Evolutionary conservation across 2,113 vertebrate species (phyloP), one percentile per base, ranked within the genome.

Genomic region (Etia nguti): DNA sequence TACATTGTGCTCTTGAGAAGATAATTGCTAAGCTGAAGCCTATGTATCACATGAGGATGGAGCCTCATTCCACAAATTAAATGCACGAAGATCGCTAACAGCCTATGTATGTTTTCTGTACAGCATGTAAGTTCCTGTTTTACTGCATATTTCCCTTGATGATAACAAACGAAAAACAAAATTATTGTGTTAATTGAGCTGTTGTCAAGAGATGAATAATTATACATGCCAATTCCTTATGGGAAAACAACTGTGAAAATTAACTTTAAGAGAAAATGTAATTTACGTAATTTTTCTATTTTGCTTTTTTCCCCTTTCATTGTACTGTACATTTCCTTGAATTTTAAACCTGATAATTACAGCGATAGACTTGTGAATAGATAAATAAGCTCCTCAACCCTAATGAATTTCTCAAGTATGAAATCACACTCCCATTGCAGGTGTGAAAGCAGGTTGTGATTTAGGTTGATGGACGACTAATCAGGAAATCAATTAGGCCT

Each of bases 401-500:
- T 87, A 92, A 93, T 93, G 91, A 91, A 90, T 85, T 88, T 55
- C 77, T 94, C 91, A 84, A 86, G 81, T 73, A 56, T 88, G 46
- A 65, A 86, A 77, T 90, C 88, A 92, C 87, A 88, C 92, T 85
- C 83, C 85, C 81, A 3, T 90, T 79, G 65, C 95, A 95, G 93
- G 95, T 95, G 93, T 90, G 86, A 94, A 94, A 95, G 96, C 93
- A 95, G 92, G 91, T 96, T 95, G 94, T 95, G 94, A 94, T 94
- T 92, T 90, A 96, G 96, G 96, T 96, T 92, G 95, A 97, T 92
- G 95, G 95, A 96, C 95, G 95, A 96, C 95, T 97, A 97, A 97
- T 97, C 96, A 96, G 94, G 95, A 94, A 97, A 97, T 97, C 97
- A 97, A 97, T 98, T 98, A 98, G 96, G 96, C 96, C 96, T 88